These are phyloP conservation scores for Scaptomyza parva DNA, from an alignment of 2,888 invertebrate genomes.

Conservation along the genomic window DNA sequence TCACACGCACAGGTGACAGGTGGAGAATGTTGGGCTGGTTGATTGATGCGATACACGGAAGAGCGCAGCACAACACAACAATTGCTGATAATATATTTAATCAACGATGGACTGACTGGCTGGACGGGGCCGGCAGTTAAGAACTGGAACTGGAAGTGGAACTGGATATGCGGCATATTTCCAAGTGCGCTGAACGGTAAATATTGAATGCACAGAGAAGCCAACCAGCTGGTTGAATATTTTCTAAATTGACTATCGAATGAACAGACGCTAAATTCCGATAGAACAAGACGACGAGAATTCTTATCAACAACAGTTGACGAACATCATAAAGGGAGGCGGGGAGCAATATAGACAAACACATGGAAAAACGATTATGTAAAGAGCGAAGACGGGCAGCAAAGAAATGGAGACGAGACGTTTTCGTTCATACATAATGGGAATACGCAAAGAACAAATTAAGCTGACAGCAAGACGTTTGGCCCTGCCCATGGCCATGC, in stretches of 20 bases:
- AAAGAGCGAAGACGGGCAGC: constrained; percentile 44
- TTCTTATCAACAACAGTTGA: constrained; percentile 27
- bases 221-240: constrained; percentile 37
- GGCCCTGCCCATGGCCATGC: constrained; percentile 45
- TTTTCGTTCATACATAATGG: constrained; percentile 7
- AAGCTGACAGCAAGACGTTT: constrained; percentile 40
- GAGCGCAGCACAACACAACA: constrained; percentile 30
- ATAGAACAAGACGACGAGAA: constrained; percentile 17
- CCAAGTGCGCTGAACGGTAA: constrained; percentile 56
- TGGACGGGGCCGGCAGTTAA: constrained; percentile 7
- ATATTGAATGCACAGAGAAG: constrained; percentile 28
- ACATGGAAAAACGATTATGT: constrained; percentile 75
- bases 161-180: constrained; percentile 60
- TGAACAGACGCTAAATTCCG: constrained; percentile 24
- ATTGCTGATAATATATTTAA: constrained; percentile 53
- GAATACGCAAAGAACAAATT: constrained; percentile 53
- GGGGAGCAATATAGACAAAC: background rate
- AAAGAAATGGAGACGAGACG: constrained; percentile 10
- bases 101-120: constrained; percentile 31
- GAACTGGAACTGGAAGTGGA: constrained; percentile 37
- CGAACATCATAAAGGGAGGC: background rate
- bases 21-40: constrained; percentile 18
- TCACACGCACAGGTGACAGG: constrained; percentile 33
- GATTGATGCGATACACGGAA: constrained; percentile 64
- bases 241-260: constrained; percentile 15